phyloP scores from a whole-genome alignment of 2,797 vertebrate genomes.

The Pangasius mekongensis region DNA sequence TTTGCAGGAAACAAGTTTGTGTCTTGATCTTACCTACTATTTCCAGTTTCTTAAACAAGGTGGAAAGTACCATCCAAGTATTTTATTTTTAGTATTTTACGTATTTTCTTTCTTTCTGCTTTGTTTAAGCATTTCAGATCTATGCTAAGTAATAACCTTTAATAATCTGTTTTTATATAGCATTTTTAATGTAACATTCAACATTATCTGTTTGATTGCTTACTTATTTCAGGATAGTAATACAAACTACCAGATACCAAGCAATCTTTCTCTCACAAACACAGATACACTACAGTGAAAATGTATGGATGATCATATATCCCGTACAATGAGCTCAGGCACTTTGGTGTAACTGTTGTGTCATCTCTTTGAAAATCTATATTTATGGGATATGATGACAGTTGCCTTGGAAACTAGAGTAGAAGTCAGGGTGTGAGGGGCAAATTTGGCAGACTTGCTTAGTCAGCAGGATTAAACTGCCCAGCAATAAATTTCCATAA shows the following conservation, averaged over 20 bases:
- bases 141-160: no score
- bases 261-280: background rate
- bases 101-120: background rate
- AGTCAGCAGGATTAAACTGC: constrained; percentile 9
- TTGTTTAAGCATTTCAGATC: no score
- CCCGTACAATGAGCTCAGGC: constrained; percentile 21
- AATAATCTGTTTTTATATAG: no score
- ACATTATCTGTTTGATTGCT: no score
- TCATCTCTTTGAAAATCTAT: constrained; percentile 39
- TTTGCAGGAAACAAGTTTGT: background rate
- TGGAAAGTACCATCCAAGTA: background rate
- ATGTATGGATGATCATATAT: constrained; percentile 18
- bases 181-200: no score
- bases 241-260: no score
- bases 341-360: constrained; percentile 28
- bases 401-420: constrained; percentile 46
- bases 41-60: background rate
- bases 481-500: constrained; percentile 6
- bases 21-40: background rate
- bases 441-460: constrained; percentile 27
- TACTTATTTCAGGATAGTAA: no score
- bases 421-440: constrained; percentile 7
- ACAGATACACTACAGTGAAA: constrained; percentile 5
- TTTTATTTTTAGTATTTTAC: no score
- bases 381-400: constrained; percentile 37